phyloP scores from a whole-genome alignment of 2,797 vertebrate species.

The Enteromius argenteus region DNA sequence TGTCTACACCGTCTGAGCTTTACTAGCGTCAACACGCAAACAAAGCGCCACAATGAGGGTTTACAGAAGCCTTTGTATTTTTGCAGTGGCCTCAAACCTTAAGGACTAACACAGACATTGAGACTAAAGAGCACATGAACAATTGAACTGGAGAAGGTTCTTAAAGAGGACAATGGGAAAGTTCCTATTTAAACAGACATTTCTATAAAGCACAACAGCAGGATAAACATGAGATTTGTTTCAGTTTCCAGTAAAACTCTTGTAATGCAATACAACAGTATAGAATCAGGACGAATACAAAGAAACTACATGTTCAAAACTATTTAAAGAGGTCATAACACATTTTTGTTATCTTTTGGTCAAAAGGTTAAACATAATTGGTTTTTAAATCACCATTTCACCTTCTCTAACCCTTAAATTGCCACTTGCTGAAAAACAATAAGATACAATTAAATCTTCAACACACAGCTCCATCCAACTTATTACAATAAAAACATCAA shows the following conservation, averaged over 20 bases:
- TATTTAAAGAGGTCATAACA: slow-evolving; percentile 3
- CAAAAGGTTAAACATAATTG: neutral
- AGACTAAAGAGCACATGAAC: slow-evolving; percentile 29
- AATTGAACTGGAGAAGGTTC: slow-evolving; percentile 27
- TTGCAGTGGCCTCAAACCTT: slow-evolving; percentile 30
- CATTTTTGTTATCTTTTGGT: neutral
- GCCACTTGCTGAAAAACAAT: neutral
- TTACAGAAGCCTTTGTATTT: slow-evolving; percentile 49
- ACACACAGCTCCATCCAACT: neutral
- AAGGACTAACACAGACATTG: slow-evolving; percentile 43
- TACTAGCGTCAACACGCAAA: slow-evolving; percentile 52
- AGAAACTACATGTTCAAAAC: slow-evolving; percentile 1
- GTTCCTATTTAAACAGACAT: slow-evolving; percentile 26
- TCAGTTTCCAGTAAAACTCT: slow-evolving; percentile 20
- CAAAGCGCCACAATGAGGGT: slow-evolving; percentile 55
- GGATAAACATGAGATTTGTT: slow-evolving; percentile 33
- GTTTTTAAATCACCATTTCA: neutral
- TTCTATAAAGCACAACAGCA: slow-evolving; percentile 1
- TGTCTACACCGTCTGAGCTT: slow-evolving; percentile 56
- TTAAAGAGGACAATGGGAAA: slow-evolving; percentile 40
- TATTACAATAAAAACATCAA: neutral
- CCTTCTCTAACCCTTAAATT: neutral
- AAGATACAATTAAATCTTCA: neutral
- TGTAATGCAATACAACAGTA: slow-evolving; percentile 4
- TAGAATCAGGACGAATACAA: neutral